Evolutionary conservation across 1,140 invertebrate species (phyloP).

Genomic region (Potamilus streckersoni): DNA sequence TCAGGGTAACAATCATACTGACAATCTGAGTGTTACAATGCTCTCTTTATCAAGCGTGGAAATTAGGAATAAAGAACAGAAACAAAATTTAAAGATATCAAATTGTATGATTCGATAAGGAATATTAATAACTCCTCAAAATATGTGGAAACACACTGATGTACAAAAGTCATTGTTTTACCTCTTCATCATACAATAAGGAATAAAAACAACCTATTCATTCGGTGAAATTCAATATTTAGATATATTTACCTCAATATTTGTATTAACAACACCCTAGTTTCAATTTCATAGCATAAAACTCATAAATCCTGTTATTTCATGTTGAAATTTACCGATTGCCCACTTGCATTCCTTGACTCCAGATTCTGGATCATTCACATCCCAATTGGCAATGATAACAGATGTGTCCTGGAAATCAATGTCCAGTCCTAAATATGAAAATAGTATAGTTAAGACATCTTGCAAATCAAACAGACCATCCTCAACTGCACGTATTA

Average conservation of each 20-base stretch:
- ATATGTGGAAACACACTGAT: not conserved
- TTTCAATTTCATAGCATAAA: not conserved
- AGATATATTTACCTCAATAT: not conserved
- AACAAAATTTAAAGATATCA: no score
- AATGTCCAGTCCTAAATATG: no score
- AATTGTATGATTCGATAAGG: no score
- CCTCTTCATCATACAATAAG: not conserved
- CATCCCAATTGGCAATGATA: not conserved
- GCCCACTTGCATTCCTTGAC: constrained; percentile 1
- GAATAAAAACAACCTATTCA: not conserved
- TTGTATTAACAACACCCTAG: not conserved
- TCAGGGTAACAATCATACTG: no score
- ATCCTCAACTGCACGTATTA: no score
- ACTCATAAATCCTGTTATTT: not conserved
- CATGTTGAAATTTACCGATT: constrained; percentile 1
- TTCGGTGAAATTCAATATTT: not conserved
- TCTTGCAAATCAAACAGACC: no score
- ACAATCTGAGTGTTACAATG: no score
- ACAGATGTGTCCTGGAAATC: no score
- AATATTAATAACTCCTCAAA: no score
- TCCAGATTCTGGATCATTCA: constrained; percentile 12
- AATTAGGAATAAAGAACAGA: no score
- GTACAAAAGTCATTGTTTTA: not conserved
- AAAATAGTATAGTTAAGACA: no score
- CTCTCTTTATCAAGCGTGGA: no score